Evolutionary conservation across 2,113 vertebrate species (phyloP), one percentile per base, ranked within the genome.

Genomic region (Dipodomys stephensi): DNA sequence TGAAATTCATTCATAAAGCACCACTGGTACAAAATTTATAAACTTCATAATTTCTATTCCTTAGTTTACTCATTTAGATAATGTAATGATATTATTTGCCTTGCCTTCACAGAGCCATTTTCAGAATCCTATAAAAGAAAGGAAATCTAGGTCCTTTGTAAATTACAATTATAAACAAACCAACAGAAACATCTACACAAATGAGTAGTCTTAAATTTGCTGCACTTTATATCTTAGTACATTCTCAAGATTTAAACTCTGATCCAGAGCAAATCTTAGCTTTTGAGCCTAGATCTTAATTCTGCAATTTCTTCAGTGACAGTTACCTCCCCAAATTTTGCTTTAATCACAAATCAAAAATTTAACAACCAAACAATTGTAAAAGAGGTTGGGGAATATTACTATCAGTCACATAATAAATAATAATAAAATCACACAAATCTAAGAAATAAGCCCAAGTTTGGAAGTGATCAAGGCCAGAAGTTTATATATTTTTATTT

Each of bases 321-420:
- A 46, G 32, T 87, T 92, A 88, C 7, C 2, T 10, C 49, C 23
- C 28, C 83, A 93, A 15, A 53, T 72, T 78, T 87, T 90, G 46
- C 9, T 74, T 89, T 69, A 7, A 74, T 88, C 22, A 85, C 16
- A 88, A 93, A 64, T 8, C 86, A 28, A 91, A 94, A 83, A 22
- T 65, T 39, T 72, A 35, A 32, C 35, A 46, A 73, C 71, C 71
- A 30, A n/a, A 87, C 44, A 8, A 13, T 74, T 25, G 16, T 83
- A 65, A n/a, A 0, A 3, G 32, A 74, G 69, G 23, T 71, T 88
- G 64, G 71, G 60, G 86, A 92, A 92, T 74, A 90, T 88, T 83
- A 84, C 16, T 69, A 7, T 62, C 10, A 60, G 7, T 67, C 6
- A 53, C 68, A 72, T 7, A 53, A 57, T 57, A 57, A 57, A 57